phyloP scores from a whole-genome alignment of 2,113 vertebrate genomes.

The Poeciliopsis turrubarensis region DNA sequence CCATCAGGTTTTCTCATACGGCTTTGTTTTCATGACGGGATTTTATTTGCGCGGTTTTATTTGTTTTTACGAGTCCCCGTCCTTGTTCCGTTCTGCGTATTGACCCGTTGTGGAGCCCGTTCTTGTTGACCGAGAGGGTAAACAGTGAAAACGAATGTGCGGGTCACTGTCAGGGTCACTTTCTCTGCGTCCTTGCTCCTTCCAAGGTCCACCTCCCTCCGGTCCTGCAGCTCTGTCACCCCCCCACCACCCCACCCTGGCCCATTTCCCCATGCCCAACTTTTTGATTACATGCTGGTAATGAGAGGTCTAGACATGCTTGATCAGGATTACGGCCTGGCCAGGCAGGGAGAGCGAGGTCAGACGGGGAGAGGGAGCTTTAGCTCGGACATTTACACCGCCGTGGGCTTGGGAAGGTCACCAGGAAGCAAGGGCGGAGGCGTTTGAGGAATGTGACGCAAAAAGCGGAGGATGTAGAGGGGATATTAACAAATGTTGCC shows the following conservation, averaged over 20 bases:
- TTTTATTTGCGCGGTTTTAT: too few species aligned
- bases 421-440: constrained; percentile 29
- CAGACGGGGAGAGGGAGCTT: constrained; percentile 54
- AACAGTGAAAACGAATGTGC: constrained; percentile 64
- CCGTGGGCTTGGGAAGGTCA: constrained; percentile 43
- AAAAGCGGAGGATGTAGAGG: constrained; percentile 16
- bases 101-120: constrained; percentile 39
- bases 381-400: constrained; percentile 46
- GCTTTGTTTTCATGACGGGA: too few species aligned
- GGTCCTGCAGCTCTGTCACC: constrained; percentile 35
- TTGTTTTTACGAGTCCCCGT: too few species aligned
- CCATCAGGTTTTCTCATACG: too few species aligned
- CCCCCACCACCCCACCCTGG: neutral
- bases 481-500: constrained; percentile 22
- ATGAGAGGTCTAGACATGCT: constrained; percentile 82
- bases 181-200: constrained; percentile 46
- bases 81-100: constrained; percentile 39
- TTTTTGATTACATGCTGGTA: constrained; percentile 69
- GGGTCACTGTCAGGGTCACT: constrained; percentile 67
- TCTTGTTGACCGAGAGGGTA: constrained; percentile 51
- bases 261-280: constrained; percentile 18
- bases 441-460: constrained; percentile 51
- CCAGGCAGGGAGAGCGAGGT: constrained; percentile 33
- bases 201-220: constrained; percentile 27
- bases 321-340: constrained; percentile 78